Conservation (phyloP, 2,888 invertebrate species). For the Andrena minutula region DNA sequence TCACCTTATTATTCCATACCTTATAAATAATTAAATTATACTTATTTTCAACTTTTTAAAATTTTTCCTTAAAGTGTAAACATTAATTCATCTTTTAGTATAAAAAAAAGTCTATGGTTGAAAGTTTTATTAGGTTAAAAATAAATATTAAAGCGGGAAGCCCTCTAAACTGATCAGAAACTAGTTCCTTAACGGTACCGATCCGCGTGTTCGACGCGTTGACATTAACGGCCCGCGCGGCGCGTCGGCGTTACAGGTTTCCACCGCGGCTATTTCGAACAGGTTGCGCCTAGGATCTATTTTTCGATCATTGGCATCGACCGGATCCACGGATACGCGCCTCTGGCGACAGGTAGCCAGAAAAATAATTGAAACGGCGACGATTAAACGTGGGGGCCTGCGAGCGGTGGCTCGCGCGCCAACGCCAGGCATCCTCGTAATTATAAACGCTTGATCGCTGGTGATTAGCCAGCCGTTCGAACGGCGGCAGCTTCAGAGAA, state of each 20-base stretch:
- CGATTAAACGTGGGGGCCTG: conserved; percentile 66
- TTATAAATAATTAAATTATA: no score
- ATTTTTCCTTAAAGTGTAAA: no score
- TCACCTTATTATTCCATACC: no score
- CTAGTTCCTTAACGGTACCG: no score
- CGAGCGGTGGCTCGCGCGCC: conserved; percentile 56
- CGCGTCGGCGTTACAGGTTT: conserved; percentile 66
- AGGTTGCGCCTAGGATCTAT: conserved; percentile 73
- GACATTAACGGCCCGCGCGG: conserved; percentile 40
- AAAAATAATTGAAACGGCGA: conserved; percentile 64
- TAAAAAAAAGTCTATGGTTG: no score
- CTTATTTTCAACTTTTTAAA: no score
- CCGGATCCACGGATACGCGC: conserved; percentile 65
- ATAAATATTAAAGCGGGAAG: no score
- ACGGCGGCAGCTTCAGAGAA: not conserved
- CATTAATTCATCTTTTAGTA: no score
- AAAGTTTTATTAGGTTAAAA: no score
- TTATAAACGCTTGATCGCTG: conserved; percentile 64
- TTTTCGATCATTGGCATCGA: conserved; percentile 74
- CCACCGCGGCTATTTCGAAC: conserved; percentile 71
- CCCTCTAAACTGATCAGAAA: no score
- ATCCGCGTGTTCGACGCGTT: conserved; percentile 27
- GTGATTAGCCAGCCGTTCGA: conserved; percentile 59
- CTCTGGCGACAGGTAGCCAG: conserved; percentile 70
- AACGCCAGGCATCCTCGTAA: conserved; percentile 59